Evolutionary conservation across 2,888 invertebrate genomes (phyloP), one percentile per base, ranked within the genome.

Genomic region (Pollenia labialis): DNA sequence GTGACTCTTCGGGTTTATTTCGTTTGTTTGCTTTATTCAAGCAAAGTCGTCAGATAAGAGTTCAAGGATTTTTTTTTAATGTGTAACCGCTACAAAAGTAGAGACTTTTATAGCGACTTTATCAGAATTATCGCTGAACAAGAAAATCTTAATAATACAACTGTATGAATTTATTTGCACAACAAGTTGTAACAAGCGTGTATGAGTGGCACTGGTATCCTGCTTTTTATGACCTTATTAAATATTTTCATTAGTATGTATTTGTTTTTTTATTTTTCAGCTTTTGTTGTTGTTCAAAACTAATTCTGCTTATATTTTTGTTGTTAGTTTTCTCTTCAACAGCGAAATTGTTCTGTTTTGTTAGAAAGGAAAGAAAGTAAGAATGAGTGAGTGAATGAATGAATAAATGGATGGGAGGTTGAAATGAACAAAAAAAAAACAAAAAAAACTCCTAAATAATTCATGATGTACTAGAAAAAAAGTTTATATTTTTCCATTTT

Each of bases 401-500:
- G 50, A 40, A 52, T n/a, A 50, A 42, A 50, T 50, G 18, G 9
- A 32, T 60, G 18, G 4, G 11, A 42, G 62, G 52, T 18, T 42
- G 44, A 50, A 50, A 42, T 74, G 42, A 52, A 68, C 3, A 8
- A 32, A n/a, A 0, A 23, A 8, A 71, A 60, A 81, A 42, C 1
- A 18, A 18, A 18, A 18, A 18, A 48, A 64, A 52, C 52, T 54
- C 50, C 66, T 86, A 76, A 86, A 86, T 81, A 76, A 86, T 86
- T 86, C 80, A 83, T 86, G 83, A 76, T 82, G 54, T 75, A 44
- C 58, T 71, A 60, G 56, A 81, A 81, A 81, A 62, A 64, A 68
- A 46, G 23, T 62, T 75, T 71, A 32, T 69, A 40, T 40, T 75
- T 62, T 68, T 54, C 3, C 12, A 12, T 74, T 74, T 66, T 44